phyloP scores from a whole-genome alignment of 2,888 invertebrate genomes.

The Hyposoter dolosus region DNA sequence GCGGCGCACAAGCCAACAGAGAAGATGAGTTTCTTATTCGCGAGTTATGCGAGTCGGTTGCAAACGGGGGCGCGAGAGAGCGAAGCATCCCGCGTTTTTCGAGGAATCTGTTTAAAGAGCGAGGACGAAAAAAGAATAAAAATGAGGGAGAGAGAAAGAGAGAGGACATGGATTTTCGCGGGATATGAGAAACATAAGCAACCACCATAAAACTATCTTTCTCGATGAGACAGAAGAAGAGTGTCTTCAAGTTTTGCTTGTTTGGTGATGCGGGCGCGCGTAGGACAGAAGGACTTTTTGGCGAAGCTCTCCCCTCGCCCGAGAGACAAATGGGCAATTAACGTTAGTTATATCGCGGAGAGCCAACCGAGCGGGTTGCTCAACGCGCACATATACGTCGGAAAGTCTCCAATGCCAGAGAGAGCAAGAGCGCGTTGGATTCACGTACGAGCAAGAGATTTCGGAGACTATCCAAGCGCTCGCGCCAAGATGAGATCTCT shows the following conservation, averaged over 20 bases:
- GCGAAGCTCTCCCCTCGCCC: constrained; percentile 56
- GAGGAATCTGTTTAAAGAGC: constrained; percentile 58
- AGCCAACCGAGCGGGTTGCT: constrained; percentile 48
- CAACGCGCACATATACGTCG: constrained; percentile 9
- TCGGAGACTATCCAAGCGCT: constrained; percentile 20
- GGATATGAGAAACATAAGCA: constrained; percentile 29
- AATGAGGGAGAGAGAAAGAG: constrained; percentile 20
- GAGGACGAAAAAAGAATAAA: constrained; percentile 12
- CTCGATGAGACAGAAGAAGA: constrained; percentile 17
- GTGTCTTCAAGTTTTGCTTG: constrained; percentile 58
- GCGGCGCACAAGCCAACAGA: constrained; percentile 38
- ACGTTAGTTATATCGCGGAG: constrained; percentile 68
- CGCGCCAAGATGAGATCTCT: constrained; percentile 65
- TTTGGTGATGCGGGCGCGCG: constrained; percentile 60
- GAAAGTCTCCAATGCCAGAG: constrained; percentile 10
- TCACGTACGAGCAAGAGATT: constrained; percentile 35
- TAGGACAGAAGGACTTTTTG: constrained; percentile 67
- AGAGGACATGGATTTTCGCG: constrained; percentile 31
- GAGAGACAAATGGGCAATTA: constrained; percentile 70
- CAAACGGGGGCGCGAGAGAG: constrained; percentile 49
- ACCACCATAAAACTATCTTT: constrained; percentile 17
- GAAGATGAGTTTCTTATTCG: constrained; percentile 63
- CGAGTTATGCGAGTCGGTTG: constrained; percentile 62
- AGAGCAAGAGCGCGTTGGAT: constrained; percentile 14
- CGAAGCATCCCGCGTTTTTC: constrained; percentile 55